Conservation (phyloP, 2,113 vertebrate genomes). For the Ochotona princeps region DNA sequence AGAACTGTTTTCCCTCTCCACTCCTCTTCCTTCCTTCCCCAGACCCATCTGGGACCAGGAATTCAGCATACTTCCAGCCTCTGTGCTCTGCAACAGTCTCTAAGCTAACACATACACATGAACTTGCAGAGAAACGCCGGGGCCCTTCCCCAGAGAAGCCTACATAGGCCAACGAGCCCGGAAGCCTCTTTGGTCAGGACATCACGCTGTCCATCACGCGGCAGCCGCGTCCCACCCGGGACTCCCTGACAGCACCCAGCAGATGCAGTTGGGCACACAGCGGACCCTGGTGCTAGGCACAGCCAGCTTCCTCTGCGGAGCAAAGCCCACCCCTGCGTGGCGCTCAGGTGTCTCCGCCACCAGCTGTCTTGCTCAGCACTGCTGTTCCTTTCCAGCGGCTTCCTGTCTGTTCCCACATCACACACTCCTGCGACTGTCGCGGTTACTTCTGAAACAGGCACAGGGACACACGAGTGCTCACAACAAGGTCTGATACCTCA, state of each 20-base stretch:
- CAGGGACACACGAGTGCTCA: not conserved
- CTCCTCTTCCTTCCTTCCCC: not conserved
- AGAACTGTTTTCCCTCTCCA: not conserved
- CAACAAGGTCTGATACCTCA: not conserved
- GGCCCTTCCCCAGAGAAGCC: not conserved
- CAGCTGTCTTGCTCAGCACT: not conserved
- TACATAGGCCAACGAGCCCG: not conserved
- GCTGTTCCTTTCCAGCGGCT: not conserved
- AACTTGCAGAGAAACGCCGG: too few species aligned
- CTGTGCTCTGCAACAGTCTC: not conserved
- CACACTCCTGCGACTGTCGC: not conserved
- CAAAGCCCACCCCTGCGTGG: too few species aligned
- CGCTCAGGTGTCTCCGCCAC: not conserved
- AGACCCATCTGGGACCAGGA: not conserved
- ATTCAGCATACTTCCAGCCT: not conserved
- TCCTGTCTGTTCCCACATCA: not conserved
- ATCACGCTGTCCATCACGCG: too few species aligned
- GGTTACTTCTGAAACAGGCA: not conserved
- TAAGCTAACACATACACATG: accelerated
- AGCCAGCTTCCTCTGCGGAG: too few species aligned
- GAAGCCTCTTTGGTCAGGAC: too few species aligned
- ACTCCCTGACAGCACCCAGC: too few species aligned
- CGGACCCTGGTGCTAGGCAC: not conserved
- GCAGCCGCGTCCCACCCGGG: too few species aligned
- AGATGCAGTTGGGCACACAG: not conserved